Conservation (phyloP, 2,888 invertebrate genomes). For the Thera britannica region DNA sequence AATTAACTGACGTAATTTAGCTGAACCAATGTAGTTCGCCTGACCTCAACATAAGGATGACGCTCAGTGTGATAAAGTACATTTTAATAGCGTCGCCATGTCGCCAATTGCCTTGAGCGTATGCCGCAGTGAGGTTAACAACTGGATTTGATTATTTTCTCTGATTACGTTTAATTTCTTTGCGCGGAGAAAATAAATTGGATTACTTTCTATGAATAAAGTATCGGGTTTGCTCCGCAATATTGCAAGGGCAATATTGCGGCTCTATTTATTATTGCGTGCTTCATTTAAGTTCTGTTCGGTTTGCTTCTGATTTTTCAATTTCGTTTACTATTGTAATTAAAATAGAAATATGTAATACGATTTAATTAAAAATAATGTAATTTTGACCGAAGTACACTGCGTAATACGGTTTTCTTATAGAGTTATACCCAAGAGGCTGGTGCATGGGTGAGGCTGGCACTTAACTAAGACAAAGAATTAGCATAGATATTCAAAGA, state of each 20-base stretch:
- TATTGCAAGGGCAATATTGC: neutral
- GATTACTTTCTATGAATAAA: constrained; percentile 18
- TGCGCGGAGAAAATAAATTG: constrained; percentile 15
- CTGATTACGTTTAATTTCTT: constrained; percentile 18
- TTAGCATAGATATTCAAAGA: too few relatives aligned
- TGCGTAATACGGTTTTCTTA: too few relatives aligned
- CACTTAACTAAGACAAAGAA: too few relatives aligned
- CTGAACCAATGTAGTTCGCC: constrained; percentile 45
- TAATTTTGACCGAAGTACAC: too few relatives aligned
- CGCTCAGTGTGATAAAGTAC: constrained; percentile 41
- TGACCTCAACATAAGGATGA: constrained; percentile 45
- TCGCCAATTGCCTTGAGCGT: constrained; percentile 30
- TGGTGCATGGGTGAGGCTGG: too few relatives aligned
- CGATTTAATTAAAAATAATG: too few relatives aligned
- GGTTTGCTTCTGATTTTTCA: constrained; percentile 5
- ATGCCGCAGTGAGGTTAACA: constrained; percentile 27
- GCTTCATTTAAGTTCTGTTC: constrained; percentile 10
- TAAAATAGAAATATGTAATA: neutral
- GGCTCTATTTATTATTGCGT: constrained; percentile 9
- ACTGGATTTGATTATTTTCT: constrained; percentile 26
- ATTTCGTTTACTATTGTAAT: neutral
- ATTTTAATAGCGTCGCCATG: constrained; percentile 32
- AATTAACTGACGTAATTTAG: constrained; percentile 49
- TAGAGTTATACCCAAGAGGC: too few relatives aligned
- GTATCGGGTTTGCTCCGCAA: constrained; percentile 11